Evolutionary conservation across 1,140 invertebrate species (phyloP).

Genomic region (Carcinoscorpius rotundicauda): DNA sequence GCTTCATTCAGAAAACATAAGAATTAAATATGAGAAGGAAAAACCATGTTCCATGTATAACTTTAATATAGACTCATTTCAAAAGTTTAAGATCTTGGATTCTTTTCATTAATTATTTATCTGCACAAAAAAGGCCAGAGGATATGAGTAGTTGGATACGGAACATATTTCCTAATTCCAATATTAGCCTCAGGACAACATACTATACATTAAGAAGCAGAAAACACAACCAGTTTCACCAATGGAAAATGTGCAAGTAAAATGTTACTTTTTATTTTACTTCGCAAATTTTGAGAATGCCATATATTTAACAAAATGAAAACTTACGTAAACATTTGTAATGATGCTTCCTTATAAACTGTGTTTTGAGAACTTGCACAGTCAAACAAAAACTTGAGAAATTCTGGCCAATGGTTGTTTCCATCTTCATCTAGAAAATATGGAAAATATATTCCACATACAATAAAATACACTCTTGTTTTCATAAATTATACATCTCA

Average conservation of each 20-base stretch:
- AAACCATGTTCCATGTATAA: no score
- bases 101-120: no score
- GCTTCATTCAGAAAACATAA: no score
- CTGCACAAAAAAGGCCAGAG: no score
- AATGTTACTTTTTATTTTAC: not conserved
- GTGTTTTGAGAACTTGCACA: slow-evolving; percentile 70
- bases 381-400: slow-evolving; percentile 91
- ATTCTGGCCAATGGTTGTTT: slow-evolving; percentile 93
- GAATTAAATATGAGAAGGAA: no score
- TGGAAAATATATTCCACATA: not conserved
- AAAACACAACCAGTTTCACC: not conserved
- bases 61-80: no score
- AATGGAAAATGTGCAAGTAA: not conserved
- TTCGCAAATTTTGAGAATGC: no score
- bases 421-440: slow-evolving; percentile 69
- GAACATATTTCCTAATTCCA: not conserved
- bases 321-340: slow-evolving; percentile 83
- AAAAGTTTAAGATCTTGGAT: no score
- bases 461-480: not conserved
- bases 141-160: not conserved
- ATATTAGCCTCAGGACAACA: slow-evolving; percentile 5
- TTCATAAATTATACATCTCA: not conserved
- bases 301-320: not conserved
- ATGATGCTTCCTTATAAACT: slow-evolving; percentile 79
- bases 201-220: slow-evolving; percentile 5